These are phyloP conservation scores for Polypedilum vanderplanki DNA, from an alignment of 1,140 invertebrate species.

Conservation along the genomic window DNA sequence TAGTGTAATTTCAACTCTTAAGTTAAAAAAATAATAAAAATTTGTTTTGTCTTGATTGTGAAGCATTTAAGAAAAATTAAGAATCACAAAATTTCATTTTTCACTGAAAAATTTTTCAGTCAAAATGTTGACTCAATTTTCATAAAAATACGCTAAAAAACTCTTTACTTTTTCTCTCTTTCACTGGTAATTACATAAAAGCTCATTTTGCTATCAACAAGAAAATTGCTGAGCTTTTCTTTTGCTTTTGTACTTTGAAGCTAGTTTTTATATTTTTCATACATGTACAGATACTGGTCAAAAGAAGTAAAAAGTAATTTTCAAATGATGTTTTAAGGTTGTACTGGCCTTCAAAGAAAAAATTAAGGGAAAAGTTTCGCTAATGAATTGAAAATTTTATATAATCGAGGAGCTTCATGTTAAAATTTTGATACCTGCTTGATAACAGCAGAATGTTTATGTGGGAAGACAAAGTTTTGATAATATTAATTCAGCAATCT, in stretches of 20 bases:
- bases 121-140: no score
- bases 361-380: background rate
- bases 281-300: background rate
- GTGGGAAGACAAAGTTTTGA: background rate
- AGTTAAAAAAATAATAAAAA: background rate
- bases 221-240: background rate
- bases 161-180: no score
- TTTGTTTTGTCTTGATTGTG: background rate
- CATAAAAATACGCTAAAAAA: no score
- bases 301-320: background rate
- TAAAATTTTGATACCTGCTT: no score
- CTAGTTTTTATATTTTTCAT: background rate
- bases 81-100: background rate
- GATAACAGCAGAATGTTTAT: no score
- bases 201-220: background rate
- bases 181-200: background rate
- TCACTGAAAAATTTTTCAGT: no score
- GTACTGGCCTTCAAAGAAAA: background rate
- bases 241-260: background rate
- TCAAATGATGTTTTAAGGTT: background rate
- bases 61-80: no score
- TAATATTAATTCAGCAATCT: slow-evolving; percentile 13
- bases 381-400: slow-evolving; percentile 9
- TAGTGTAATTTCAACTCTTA: no score
- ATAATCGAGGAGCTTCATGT: no score